Evolutionary conservation across 2,797 vertebrate genomes (phyloP), one percentile per base, ranked within the genome.

Genomic region (Margarornis squamiger): DNA sequence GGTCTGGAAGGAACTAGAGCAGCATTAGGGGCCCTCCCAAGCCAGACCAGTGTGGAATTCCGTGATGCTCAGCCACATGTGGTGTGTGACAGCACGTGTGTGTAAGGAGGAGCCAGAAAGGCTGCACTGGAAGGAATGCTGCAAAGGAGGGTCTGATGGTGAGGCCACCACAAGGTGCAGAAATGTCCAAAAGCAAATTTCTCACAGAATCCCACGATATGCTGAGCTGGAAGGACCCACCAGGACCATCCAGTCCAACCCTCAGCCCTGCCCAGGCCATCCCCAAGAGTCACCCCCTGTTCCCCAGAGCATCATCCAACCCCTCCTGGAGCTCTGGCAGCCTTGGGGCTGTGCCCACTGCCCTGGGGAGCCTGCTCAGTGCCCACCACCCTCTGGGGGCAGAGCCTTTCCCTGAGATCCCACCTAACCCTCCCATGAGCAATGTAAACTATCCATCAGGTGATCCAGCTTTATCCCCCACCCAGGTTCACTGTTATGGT

Each of bases 401-500:
- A 34, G 55, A 23, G 5, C 55, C 45, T 45, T 45, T 45, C 19
- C 9, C 58, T 41, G 19, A 61, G 6, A 29, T 14, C 38, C 59
- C 20, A 29, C 59, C 18, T 14, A 4, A 29, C 19, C 52, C 23
- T 14, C 55, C 0, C 2, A 4, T 1, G 27, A 80, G 51, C 45
- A 9, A 54, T 1, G 20, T 7, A 30, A 66, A 18, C 20, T 36
- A 30, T 15, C 39, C 14, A 5, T 23, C 17, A 2, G 45, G 23
- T 1, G 36, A 24, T 5, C 10, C 34, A 0, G 7, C 1, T 6
- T 18, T 3, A 30, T 57, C 8, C 63, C 41, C 58, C 54, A 0
- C 2, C 23, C 3, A 48, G 17, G 20, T 1, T 62, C n/a, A 0
- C 49, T 19, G 36, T 11, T 36, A 1, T 0, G 14, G 6, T 7